Base-by-base conservation (phyloP, 2,113 vertebrate genomes). In the Bubalus kerabau region DNA sequence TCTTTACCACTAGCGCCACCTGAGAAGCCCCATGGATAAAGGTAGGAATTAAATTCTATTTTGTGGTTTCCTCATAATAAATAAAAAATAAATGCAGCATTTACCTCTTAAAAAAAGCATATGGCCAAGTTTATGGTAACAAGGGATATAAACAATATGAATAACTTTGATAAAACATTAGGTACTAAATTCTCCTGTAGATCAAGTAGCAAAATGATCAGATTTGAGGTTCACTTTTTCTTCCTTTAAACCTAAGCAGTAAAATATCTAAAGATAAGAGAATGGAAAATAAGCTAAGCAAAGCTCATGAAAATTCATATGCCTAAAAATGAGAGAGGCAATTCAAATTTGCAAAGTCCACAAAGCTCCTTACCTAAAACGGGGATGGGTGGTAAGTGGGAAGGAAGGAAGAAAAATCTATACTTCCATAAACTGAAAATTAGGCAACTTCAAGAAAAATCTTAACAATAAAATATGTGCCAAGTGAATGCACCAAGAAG, bases 41-140 rank as follows among this genome's bases (percentile, higher is more conserved):
- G 5, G 90, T n/a, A 93, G 64, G 95, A 89, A 94, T 90, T 67
- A 89, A 91, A 56, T 82, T 95, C 11, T 85, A 36, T 50, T 93
- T 89, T 91, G 36, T 67, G 76, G 40, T 67, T 91, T 95, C 40
- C 21, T 76, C 43, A 5, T 86, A 57, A 71, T 36, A 71, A 71
- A 71, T 36, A 71, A 71, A 71, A 36, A 71, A 23, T 36, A 71
- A 71, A 36, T 71, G 64, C 19, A 71, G 64, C 64, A 67, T 67
- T 67, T 67, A 67, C 32, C 32, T 67, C 64, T 21, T 36, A 21
- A 67, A n/a, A 59, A 60, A 71, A 85, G 10, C 78, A 57, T 59
- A 82, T 43, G 13, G 24, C 12, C 50, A 90, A 54, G 12, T 40
- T 92, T 36, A 85, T 4, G 2, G 13, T 64, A 87, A 62, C 19